These are phyloP conservation scores for Gopherus evgoodei DNA, from an alignment of 2,113 vertebrate genomes.

Conservation along the genomic window DNA sequence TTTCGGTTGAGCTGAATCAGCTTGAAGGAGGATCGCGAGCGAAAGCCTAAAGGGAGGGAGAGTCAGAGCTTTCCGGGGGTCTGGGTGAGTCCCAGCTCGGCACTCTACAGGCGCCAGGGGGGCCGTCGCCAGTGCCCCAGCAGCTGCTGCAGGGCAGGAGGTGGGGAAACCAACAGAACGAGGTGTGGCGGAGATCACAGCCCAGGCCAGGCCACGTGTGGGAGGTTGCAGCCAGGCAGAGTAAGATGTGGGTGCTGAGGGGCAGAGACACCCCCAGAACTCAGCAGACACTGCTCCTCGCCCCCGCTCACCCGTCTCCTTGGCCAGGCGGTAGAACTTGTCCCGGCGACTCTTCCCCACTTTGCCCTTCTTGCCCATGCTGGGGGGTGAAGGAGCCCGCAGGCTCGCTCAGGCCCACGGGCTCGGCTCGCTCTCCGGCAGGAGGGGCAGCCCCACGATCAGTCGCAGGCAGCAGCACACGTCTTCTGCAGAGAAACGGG, in stretches of 20 bases:
- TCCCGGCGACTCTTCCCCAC: slow-evolving; percentile 92
- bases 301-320: slow-evolving; percentile 89
- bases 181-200: background rate
- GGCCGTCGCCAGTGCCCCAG: background rate
- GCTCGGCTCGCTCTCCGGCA: background rate
- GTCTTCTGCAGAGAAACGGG: background rate
- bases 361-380: slow-evolving; percentile 97
- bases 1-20: slow-evolving; percentile 97
- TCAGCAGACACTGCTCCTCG: fast-evolving
- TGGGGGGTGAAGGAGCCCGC: fast-evolving
- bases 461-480: fast-evolving
- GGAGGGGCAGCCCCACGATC: background rate
- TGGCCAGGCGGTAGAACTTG: slow-evolving; percentile 97
- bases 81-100: background rate
- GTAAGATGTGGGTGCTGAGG: background rate
- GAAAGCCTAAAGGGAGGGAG: slow-evolving; percentile 83
- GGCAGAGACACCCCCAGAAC: background rate
- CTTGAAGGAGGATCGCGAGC: slow-evolving; percentile 97
- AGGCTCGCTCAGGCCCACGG: background rate
- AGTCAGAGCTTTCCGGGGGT: background rate
- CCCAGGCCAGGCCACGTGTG: too few species aligned
- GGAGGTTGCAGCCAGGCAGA: background rate
- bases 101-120: background rate
- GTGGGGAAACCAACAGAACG: fast-evolving
- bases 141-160: background rate